Percentiles rank a stretch among this genome's conserved stretches.
Conservation (phyloP, 2,113 vertebrate genomes). For the Chlamydotis undulata region DNA sequence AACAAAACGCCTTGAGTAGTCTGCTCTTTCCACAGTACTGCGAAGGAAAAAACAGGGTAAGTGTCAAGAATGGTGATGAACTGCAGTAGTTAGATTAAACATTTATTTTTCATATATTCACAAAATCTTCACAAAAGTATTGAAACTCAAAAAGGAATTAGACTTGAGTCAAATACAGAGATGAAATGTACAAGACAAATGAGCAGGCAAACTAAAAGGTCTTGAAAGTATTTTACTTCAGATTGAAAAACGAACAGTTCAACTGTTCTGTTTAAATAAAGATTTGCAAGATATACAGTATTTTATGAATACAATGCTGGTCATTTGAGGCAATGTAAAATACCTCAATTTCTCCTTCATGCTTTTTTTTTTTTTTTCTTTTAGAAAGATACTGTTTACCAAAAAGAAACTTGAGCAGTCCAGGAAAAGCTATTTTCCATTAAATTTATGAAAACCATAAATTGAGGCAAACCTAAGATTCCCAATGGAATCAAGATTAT, state of each 20-base stretch:
- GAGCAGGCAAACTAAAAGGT: slow-evolving; percentile 81
- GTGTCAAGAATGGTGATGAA: slow-evolving; percentile 57
- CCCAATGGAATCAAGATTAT: slow-evolving; percentile 87
- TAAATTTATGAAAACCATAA: slow-evolving; percentile 85
- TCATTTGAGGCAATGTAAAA: slow-evolving; percentile 78
- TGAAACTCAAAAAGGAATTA: slow-evolving; percentile 72
- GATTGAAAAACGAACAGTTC: slow-evolving; percentile 82
- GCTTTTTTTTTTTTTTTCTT: slow-evolving; percentile 71
- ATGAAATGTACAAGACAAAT: slow-evolving; percentile 81
- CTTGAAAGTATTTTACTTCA: slow-evolving; percentile 83
- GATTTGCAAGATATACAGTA: slow-evolving; percentile 81
- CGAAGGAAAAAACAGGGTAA: not conserved
- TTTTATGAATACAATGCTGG: slow-evolving; percentile 84
- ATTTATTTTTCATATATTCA: slow-evolving; percentile 70
- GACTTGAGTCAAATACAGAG: slow-evolving; percentile 75
- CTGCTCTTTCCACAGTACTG: not conserved
- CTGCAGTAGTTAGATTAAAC: slow-evolving; percentile 60
- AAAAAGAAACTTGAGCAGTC: slow-evolving; percentile 83
- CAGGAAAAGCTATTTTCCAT: slow-evolving; percentile 84
- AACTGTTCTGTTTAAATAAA: slow-evolving; percentile 79
- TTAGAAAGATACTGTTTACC: slow-evolving; percentile 85
- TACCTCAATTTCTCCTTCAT: slow-evolving; percentile 79
- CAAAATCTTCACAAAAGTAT: slow-evolving; percentile 72
- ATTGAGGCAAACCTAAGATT: slow-evolving; percentile 84
- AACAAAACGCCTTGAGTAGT: not conserved